Base-by-base conservation (phyloP, 2,888 invertebrate genomes). In the Ectemnius continuus region DNA sequence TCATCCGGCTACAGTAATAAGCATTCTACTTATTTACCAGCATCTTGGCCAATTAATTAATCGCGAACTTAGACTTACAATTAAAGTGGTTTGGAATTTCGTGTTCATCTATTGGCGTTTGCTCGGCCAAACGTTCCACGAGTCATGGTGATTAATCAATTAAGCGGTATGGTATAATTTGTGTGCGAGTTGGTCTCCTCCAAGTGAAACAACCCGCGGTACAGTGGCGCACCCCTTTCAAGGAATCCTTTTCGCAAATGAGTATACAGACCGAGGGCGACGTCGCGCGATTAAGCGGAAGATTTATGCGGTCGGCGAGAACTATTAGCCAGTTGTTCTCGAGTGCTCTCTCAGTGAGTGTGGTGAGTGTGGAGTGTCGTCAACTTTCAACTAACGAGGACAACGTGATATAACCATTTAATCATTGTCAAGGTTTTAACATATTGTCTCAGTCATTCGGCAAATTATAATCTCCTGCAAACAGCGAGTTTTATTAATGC, bases 91-190 rank as follows among this genome's bases (percentile, higher is more conserved):
- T 36, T 11, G 36, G 11, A 36, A 36, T 36, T 36, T 36, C 36
- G 36, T 36, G 36, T 8, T 36, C 36, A 36, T 36, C 36, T 36
- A 36, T 6, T 36, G 36, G 36, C 36, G 8, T 36, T 36, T 8
- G 6, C 36, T 1, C 65, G 63, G 36, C 36, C 56, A 69, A 77
- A 67, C 18, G 72, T 68, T 67, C 67, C 65, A 72, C 65, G 56
- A 65, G 61, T 58, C 67, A 61, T 57, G 20, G 72, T 68, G 59
- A 72, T 72, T 68, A 72, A 75, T 75, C 58, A 57, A 14, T 18
- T n/a, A 18, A 36, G 36, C 45, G 6, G 11, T 13, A n/a, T 6
- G 14, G 23, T 26, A 56, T 26, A 61, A 60, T 57, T 26, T 56
- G 60, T 56, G 23, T 28, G 60, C 4, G 20, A n/a, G 36, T 36